Conservation (phyloP, 2,888 invertebrate genomes). For the Oscheius sp. region DNA sequence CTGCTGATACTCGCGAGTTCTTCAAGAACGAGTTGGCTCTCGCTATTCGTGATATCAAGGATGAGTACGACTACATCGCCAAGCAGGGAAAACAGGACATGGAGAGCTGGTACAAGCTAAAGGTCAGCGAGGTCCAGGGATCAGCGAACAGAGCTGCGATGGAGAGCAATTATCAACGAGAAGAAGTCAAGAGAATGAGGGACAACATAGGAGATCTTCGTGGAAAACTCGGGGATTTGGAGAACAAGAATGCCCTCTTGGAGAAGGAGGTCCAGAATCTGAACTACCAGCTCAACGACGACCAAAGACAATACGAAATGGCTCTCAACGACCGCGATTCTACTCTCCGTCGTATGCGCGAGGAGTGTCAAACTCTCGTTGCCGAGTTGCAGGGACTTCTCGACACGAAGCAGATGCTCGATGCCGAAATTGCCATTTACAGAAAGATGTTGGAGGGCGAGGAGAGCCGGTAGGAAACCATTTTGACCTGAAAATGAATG, state of each 20-base stretch:
- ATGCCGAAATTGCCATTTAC: constrained; percentile 75
- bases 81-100: constrained; percentile 72
- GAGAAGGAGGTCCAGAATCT: constrained; percentile 68
- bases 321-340: constrained; percentile 71
- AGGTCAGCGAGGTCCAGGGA: constrained; percentile 72
- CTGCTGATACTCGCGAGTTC: constrained; percentile 71
- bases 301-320: constrained; percentile 71
- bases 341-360: constrained; percentile 70
- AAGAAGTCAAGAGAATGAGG: constrained; percentile 69
- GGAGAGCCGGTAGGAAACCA: constrained; percentile 71
- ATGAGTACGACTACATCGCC: constrained; percentile 72
- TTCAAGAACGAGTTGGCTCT: constrained; percentile 75
- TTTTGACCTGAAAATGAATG: not conserved
- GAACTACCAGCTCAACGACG: constrained; percentile 71
- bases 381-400: constrained; percentile 70
- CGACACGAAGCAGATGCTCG: constrained; percentile 75
- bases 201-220: constrained; percentile 51
- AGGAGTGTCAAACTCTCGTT: constrained; percentile 71
- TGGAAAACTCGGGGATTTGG: constrained; percentile 55
- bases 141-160: constrained; percentile 71
- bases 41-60: constrained; percentile 74
- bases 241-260: constrained; percentile 59
- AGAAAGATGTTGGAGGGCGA: constrained; percentile 75
- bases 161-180: constrained; percentile 73
- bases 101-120: constrained; percentile 74